These are phyloP conservation scores for Mirza zaza DNA, from an alignment of 2,113 vertebrate genomes.

Conservation along the genomic window DNA sequence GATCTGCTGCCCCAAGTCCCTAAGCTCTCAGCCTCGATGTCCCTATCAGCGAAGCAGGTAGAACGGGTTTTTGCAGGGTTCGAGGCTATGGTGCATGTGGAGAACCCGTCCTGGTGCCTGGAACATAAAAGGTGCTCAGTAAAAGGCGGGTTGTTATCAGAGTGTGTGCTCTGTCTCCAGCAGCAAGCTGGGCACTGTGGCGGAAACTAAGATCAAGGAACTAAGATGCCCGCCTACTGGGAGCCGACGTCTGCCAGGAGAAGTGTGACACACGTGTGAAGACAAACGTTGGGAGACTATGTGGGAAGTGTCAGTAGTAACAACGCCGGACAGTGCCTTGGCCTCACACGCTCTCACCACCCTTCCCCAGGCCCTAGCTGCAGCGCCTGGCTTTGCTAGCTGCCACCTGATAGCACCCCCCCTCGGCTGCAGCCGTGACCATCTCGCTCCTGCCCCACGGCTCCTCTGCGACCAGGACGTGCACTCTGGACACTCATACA, in stretches of 20 bases:
- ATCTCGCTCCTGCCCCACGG: neutral
- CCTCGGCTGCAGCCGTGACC: neutral
- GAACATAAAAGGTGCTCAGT: neutral
- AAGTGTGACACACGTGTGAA: neutral
- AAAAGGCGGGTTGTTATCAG: neutral
- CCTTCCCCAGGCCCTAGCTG: neutral
- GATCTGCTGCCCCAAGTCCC: neutral
- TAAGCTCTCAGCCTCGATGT: neutral
- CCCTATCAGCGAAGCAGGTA: neutral
- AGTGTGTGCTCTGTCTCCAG: neutral
- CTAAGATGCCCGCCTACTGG: neutral
- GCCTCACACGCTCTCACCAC: accelerated
- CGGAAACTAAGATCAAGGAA: neutral
- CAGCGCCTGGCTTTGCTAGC: neutral
- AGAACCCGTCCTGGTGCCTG: neutral
- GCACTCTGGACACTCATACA: neutral
- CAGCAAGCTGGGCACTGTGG: accelerated
- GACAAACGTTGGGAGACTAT: neutral
- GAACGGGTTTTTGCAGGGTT: neutral
- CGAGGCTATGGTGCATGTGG: neutral
- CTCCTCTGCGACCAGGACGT: neutral
- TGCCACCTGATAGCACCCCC: neutral
- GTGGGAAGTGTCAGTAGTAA: neutral
- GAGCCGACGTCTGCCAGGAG: neutral
- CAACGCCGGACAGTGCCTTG: too few species aligned